Percentiles rank a stretch among this genome's conserved stretches.
Evolutionary conservation across 1,140 invertebrate genomes (phyloP).

Genomic region (Macrotrachela quadricornifera): DNA sequence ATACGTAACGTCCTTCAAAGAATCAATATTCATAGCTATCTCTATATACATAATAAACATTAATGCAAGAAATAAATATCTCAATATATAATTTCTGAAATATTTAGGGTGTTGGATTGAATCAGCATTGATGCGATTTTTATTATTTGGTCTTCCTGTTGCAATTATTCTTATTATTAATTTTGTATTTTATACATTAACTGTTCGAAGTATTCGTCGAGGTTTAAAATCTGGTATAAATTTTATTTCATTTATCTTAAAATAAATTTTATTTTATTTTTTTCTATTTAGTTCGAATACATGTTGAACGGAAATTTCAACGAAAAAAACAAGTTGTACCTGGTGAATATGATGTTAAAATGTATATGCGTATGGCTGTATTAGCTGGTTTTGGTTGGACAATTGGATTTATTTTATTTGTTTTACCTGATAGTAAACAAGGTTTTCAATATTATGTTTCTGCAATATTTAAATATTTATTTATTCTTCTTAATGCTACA

Average conservation of each 20-base stretch:
- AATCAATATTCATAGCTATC: too few species aligned
- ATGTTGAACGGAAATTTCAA: background rate
- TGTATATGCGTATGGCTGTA: conserved; percentile 36
- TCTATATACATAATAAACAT: too few species aligned
- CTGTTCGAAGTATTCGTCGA: conserved; percentile 33
- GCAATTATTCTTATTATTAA: conserved; percentile 23
- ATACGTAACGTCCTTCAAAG: too few species aligned
- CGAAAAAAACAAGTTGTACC: conserved; percentile 3
- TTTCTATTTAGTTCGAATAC: conserved; percentile 7
- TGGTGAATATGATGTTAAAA: conserved; percentile 28
- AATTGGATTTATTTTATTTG: conserved; percentile 23
- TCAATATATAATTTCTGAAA: conserved; percentile 4
- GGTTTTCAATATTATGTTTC: conserved; percentile 10
- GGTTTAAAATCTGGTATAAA: conserved; percentile 16
- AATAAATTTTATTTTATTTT: conserved; percentile 11
- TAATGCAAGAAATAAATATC: background rate
- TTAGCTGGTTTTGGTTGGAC: conserved; percentile 33
- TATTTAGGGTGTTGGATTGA: conserved; percentile 32
- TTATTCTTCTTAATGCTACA: conserved; percentile 21
- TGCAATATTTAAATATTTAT: conserved; percentile 15
- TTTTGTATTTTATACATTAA: conserved; percentile 21
- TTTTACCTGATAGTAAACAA: conserved; percentile 15
- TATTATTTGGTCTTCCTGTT: conserved; percentile 26
- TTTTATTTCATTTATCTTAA: conserved; percentile 10
- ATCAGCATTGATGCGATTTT: conserved; percentile 18